phyloP scores from a whole-genome alignment of 2,797 vertebrate genomes.

The Pipistrellus pygmaeus region DNA sequence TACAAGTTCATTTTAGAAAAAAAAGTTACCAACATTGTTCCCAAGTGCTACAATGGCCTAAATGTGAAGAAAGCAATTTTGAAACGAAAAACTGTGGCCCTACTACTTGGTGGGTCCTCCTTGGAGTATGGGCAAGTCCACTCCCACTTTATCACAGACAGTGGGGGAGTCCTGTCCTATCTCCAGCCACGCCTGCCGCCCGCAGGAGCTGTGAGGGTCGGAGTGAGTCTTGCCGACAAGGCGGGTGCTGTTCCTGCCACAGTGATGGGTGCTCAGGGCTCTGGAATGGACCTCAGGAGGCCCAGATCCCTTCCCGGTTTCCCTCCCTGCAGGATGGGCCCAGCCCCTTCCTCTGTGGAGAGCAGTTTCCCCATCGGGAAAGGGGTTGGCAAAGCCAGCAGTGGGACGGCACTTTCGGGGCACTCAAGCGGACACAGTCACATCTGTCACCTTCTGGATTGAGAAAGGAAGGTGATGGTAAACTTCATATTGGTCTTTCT shows the following conservation, averaged over 20 bases:
- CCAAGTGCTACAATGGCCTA: background rate
- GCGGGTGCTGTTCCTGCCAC: background rate
- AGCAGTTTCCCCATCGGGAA: background rate
- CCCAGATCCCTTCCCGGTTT: background rate
- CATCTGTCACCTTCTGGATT: background rate
- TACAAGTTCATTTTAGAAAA: conserved; percentile 55
- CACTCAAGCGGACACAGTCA: background rate
- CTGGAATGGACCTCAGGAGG: background rate
- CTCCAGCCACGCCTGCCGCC: background rate
- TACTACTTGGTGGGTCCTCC: background rate
- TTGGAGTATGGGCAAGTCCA: background rate
- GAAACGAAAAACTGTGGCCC: background rate
- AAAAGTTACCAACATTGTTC: background rate
- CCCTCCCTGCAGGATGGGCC: background rate
- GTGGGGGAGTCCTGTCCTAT: background rate
- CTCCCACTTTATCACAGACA: background rate
- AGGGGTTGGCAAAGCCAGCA: background rate
- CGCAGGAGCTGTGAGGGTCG: background rate
- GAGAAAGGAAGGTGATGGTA: background rate
- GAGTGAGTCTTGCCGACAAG: background rate
- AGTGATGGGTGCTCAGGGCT: background rate
- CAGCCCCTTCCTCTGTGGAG: background rate
- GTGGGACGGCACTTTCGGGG: too few species aligned
- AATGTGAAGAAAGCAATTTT: background rate
- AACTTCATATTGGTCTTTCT: conserved; percentile 14